Base-by-base conservation (phyloP, 2,888 invertebrate species). In the Calliphora vomitoria region DNA sequence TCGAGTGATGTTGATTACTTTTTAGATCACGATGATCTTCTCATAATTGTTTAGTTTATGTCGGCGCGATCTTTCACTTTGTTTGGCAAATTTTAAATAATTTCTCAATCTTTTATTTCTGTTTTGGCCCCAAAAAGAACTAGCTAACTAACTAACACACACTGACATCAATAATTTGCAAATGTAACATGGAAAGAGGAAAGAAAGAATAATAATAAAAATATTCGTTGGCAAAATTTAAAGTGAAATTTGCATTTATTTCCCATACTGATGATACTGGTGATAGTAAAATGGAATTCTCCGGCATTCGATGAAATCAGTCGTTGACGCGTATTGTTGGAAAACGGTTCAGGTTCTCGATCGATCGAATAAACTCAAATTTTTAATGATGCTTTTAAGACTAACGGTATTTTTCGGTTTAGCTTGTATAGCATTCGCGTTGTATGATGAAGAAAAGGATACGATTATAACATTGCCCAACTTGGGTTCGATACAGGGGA, bases 401-500 rank as follows among this genome's bases (percentile, higher is more conserved):
- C 50, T 72, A 15, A 60, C 20, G 31, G 8, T 71, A 50, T 50
- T 53, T 50, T 10, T 71, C 15, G 38, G 47, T 71, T 5, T 31
- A 50, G n/a, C 60, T 64, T 15, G 18, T 68, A 20, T 62, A 68
- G 79, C 75, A 58, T 13, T 25, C 72, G 47, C 60, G 4, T 31
- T 76, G 2, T 91, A 90, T 47, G 91, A 92, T 18, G 92, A 92
- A 69, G 92, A 92, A 60, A 89, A 88, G 78, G 91, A 91, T 72
- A 92, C 91, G 8, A 91, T 93, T 38, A 88, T 93, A 4, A 88
- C 90, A 60, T 72, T 93, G 80, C 93, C 93, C 8, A 92, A 91
- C 20, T 72, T 93, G 87, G 93, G 93, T 60, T 64, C 87, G 0
- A 89, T 93, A 31, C 91, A 91, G 85, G 93, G 93, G 3, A 92